phyloP scores from a whole-genome alignment of 1,140 invertebrate species.

The Ostrea edulis region DNA sequence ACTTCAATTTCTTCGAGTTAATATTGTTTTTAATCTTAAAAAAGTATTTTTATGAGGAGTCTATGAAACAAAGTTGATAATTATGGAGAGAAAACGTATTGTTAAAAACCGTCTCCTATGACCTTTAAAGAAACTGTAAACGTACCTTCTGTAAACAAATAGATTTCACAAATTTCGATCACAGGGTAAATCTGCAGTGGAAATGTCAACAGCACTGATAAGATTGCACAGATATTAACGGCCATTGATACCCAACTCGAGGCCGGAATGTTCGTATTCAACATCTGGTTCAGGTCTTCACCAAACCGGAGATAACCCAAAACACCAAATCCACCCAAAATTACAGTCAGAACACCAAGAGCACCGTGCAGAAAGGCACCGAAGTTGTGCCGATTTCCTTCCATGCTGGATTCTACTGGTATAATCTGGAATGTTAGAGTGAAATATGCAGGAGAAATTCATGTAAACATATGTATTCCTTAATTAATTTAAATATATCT shows the following conservation, averaged over 20 bases:
- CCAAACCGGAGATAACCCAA: conserved; percentile 76
- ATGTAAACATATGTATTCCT: no score
- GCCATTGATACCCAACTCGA: conserved; percentile 57
- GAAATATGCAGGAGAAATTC: no score
- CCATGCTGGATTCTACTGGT: conserved; percentile 78
- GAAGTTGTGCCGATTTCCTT: conserved; percentile 76
- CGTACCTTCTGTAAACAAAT: conserved; percentile 72
- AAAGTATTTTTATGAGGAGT: no score
- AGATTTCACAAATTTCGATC: conserved; percentile 73
- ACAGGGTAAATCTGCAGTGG: conserved; percentile 77
- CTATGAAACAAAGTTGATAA: no score
- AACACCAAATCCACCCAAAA: conserved; percentile 73
- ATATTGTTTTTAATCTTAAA: no score
- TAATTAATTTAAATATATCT: no score
- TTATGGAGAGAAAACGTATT: no score
- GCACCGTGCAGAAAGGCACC: conserved; percentile 71
- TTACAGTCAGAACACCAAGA: conserved; percentile 60
- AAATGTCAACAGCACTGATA: conserved; percentile 75
- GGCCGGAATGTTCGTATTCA: conserved; percentile 71
- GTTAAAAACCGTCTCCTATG: no score
- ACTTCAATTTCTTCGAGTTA: no score
- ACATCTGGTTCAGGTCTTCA: conserved; percentile 70
- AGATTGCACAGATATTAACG: conserved; percentile 73
- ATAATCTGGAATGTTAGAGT: conserved; percentile 66
- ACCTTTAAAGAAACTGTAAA: no score